Evolutionary conservation across 1,140 invertebrate genomes (phyloP).

Genomic region (Drosophila paulistorum): DNA sequence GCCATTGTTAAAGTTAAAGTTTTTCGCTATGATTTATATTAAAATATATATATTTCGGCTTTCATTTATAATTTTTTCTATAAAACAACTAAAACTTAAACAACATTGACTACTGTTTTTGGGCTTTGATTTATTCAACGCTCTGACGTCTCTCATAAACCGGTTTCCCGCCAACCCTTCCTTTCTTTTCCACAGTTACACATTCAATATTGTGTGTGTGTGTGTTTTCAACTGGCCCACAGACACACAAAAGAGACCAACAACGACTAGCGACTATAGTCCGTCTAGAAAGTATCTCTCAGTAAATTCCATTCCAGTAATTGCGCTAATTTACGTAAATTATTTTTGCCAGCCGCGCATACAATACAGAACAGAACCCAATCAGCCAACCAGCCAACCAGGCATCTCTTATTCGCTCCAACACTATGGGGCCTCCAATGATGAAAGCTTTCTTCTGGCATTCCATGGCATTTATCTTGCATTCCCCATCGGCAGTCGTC

Average conservation of each 20-base stretch:
- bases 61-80: slow-evolving; percentile 6
- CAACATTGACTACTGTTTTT: slow-evolving; percentile 12
- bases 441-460: slow-evolving; percentile 4
- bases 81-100: slow-evolving; percentile 20
- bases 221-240: slow-evolving; percentile 16
- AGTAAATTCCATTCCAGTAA: slow-evolving; percentile 49
- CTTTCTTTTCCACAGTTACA: background rate
- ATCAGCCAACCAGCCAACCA: slow-evolving; percentile 10
- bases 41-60: background rate
- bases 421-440: background rate
- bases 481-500: background rate
- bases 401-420: background rate
- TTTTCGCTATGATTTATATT: background rate
- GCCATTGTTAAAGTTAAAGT: background rate
- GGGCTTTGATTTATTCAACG: slow-evolving; percentile 1
- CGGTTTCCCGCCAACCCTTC: background rate
- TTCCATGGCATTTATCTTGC: slow-evolving; percentile 1
- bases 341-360: slow-evolving; percentile 43
- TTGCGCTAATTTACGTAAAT: slow-evolving; percentile 68
- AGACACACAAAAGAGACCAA: background rate
- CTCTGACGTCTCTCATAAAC: slow-evolving; percentile 32
- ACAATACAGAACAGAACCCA: slow-evolving; percentile 52
- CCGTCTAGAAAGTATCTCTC: slow-evolving; percentile 56
- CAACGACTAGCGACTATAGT: background rate
- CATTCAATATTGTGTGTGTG: background rate